Percentiles rank a stretch among this genome's conserved stretches.
These are phyloP conservation scores for Penelope pileata DNA, from an alignment of 2,113 vertebrate genomes.

Conservation along the genomic window DNA sequence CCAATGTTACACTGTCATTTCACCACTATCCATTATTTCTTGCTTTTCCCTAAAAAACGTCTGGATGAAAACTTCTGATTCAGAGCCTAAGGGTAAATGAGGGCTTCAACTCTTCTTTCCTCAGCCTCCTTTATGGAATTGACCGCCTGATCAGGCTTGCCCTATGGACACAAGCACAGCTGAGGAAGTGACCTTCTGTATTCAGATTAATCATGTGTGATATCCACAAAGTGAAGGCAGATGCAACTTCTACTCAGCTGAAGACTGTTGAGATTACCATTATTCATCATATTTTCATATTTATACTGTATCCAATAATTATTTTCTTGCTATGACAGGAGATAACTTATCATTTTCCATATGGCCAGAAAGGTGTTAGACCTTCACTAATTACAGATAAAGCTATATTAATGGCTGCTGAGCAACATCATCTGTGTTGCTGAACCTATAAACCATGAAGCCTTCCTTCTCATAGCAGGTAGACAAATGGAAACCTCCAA, in stretches of 20 bases:
- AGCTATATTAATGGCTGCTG: constrained; percentile 48
- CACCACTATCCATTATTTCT: neutral
- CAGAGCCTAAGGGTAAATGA: neutral
- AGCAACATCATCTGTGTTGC: constrained; percentile 34
- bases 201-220: constrained; percentile 13
- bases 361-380: constrained; percentile 42
- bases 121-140: neutral
- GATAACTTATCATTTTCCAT: constrained; percentile 58
- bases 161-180: neutral
- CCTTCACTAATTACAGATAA: constrained; percentile 39
- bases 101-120: neutral
- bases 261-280: neutral
- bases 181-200: neutral
- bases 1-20: neutral
- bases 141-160: neutral
- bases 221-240: constrained; percentile 36
- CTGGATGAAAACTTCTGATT: neutral
- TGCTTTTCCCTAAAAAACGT: neutral
- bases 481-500: neutral
- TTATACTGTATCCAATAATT: constrained; percentile 33
- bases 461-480: neutral
- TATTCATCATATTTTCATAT: constrained; percentile 57
- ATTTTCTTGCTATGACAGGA: constrained; percentile 28
- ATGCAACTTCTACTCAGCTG: constrained; percentile 43
- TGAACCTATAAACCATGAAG: neutral